Base-by-base conservation (phyloP, 2,888 invertebrate species). In the Parasteatoda lunata region DNA sequence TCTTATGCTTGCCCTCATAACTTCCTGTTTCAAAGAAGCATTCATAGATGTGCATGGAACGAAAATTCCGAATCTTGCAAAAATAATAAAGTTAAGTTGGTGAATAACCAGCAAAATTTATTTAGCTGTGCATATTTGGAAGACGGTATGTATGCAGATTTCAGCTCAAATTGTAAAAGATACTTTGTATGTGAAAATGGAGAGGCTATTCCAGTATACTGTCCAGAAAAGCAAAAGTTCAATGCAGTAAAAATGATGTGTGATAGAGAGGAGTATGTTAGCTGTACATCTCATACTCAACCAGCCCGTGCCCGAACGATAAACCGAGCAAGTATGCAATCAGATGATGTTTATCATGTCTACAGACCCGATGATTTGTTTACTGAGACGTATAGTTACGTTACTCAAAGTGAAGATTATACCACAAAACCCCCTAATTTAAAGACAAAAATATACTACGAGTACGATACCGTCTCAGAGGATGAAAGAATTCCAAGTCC, bases 181-280 rank as follows among this genome's bases (percentile, higher is more conserved):
- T 90, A 89, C 70, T 89, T 80, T 75, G 88, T 89, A 11, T 90
- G 90, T 45, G 83, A 88, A 54, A 83, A 85, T 47, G 89, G 89
- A 5, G 77, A 76, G 13, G 49, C 73, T 3, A 78, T 84, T 49
- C 73, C 72, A 4, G 89, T 82, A 0, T 86, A 88, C 52, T 90
- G 90, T 47, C 89, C 89, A 6, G 81, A 86, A 45, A 76, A 85
- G 13, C 80, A 88, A 70, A 80, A 73, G 4, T 89, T 89, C 45
- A 88, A 88, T 75, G 70, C 76, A 0, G 59, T 75, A 3, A 88
- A 80, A 51, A 84, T 88, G 87, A 78, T 86, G 64, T 89, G 89
- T 66, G 89, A 87, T 9, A 47, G 52, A n/a, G 76, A 72, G 69
- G 72, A 80, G 9, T 47, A 76, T 7, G 89, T 85, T 0, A 66